Conservation (phyloP, 2,797 vertebrate genomes). For the Cyclura pinguis region DNA sequence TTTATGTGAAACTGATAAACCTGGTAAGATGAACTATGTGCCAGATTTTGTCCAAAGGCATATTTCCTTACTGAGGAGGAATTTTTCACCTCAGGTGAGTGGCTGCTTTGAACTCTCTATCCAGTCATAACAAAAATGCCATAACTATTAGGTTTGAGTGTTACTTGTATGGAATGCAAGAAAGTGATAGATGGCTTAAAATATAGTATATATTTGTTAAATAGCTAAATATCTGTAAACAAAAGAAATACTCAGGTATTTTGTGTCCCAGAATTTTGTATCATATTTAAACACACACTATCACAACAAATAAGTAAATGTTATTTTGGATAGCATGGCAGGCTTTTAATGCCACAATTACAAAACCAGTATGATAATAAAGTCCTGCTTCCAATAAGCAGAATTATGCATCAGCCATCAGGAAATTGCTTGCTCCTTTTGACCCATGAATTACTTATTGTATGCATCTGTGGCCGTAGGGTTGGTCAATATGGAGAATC, state of each 20-base stretch:
- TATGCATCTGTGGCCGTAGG: background rate
- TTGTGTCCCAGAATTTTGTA: background rate
- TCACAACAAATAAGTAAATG: background rate
- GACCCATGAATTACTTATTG: background rate
- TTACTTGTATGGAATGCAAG: background rate
- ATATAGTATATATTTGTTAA: background rate
- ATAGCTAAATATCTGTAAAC: background rate
- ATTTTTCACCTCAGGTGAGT: background rate
- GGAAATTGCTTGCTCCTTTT: background rate
- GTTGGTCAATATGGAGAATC: background rate
- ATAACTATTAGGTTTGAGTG: background rate
- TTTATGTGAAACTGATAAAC: background rate
- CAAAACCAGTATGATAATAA: background rate
- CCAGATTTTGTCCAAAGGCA: background rate
- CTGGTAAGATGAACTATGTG: background rate
- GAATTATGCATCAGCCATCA: background rate
- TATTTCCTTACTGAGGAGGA: background rate
- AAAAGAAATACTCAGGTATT: background rate
- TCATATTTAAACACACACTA: background rate
- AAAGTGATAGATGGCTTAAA: background rate
- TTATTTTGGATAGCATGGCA: background rate
- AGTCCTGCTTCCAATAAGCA: background rate
- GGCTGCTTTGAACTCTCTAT: background rate
- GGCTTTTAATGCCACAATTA: background rate
- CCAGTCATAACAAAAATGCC: constrained; percentile 9